Percentiles rank a stretch among this genome's conserved stretches.
Evolutionary conservation across 2,113 vertebrate genomes (phyloP).

Genomic region (Aspidoscelis tigris): DNA sequence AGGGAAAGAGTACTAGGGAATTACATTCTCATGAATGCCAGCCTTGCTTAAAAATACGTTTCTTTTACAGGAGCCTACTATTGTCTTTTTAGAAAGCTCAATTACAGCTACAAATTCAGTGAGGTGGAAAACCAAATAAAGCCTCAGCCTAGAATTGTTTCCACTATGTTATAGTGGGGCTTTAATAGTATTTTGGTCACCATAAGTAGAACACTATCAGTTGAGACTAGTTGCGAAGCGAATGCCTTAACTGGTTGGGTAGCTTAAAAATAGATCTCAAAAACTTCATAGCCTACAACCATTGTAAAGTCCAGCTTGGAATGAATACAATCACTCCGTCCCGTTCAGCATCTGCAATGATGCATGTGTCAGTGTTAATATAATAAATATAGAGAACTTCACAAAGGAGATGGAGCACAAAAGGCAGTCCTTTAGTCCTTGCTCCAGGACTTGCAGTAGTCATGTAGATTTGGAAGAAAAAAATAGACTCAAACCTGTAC

Average conservation of each 20-base stretch:
- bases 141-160: fast-evolving
- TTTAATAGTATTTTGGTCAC: fast-evolving
- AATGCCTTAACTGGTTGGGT: neutral
- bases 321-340: no score
- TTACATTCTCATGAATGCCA: neutral
- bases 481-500: no score
- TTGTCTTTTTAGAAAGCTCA: fast-evolving
- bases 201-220: fast-evolving
- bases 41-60: fast-evolving
- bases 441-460: no score
- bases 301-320: no score
- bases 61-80: neutral
- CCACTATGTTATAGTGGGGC: fast-evolving
- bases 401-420: no score
- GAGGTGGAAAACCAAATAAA: neutral
- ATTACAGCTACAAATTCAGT: fast-evolving
- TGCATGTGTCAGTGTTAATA: no score
- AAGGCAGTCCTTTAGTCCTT: no score
- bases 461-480: no score
- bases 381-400: no score
- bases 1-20: neutral
- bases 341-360: no score
- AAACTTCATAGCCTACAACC: no score
- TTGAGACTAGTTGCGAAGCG: fast-evolving
- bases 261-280: neutral